Evolutionary conservation across 1,140 invertebrate genomes (phyloP).

Genomic region (Drosophila ogumai): DNA sequence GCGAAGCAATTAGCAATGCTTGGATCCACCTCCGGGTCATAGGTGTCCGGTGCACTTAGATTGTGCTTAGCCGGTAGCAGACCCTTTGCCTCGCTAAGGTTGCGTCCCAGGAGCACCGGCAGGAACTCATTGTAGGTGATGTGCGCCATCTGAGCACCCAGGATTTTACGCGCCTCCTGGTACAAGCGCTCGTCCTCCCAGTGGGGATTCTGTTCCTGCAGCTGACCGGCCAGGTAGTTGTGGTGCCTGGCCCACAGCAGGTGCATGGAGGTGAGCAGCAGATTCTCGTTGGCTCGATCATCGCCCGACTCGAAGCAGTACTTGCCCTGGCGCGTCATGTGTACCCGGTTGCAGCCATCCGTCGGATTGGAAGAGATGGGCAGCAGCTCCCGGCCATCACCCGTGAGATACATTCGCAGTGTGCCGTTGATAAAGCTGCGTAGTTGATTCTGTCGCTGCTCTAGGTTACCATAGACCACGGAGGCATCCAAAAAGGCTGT

Average conservation of each 20-base stretch:
- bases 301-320: slow-evolving; percentile 94
- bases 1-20: slow-evolving; percentile 96
- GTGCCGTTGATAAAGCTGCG: slow-evolving; percentile 87
- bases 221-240: slow-evolving; percentile 89
- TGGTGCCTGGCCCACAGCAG: slow-evolving; percentile 93
- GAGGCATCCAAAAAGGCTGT: slow-evolving; percentile 97
- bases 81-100: slow-evolving; percentile 87
- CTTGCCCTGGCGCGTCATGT: slow-evolving; percentile 88
- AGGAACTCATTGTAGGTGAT: slow-evolving; percentile 95
- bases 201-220: slow-evolving; percentile 89
- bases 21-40: slow-evolving; percentile 91
- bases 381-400: slow-evolving; percentile 88
- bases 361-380: slow-evolving; percentile 89
- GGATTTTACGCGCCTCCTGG: slow-evolving; percentile 92
- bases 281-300: slow-evolving; percentile 91
- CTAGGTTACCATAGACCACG: slow-evolving; percentile 91
- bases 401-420: slow-evolving; percentile 88
- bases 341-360: slow-evolving; percentile 91
- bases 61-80: slow-evolving; percentile 86
- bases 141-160: slow-evolving; percentile 93
- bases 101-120: slow-evolving; percentile 91
- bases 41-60: slow-evolving; percentile 85
- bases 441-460: slow-evolving; percentile 85
- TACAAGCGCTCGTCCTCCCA: slow-evolving; percentile 94
- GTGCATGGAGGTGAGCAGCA: slow-evolving; percentile 93